A percentile compares a stretch with the other conserved stretches of the same genome.
phyloP scores from a whole-genome alignment of 2,888 invertebrate genomes.

The Luffia ferchaultella region DNA sequence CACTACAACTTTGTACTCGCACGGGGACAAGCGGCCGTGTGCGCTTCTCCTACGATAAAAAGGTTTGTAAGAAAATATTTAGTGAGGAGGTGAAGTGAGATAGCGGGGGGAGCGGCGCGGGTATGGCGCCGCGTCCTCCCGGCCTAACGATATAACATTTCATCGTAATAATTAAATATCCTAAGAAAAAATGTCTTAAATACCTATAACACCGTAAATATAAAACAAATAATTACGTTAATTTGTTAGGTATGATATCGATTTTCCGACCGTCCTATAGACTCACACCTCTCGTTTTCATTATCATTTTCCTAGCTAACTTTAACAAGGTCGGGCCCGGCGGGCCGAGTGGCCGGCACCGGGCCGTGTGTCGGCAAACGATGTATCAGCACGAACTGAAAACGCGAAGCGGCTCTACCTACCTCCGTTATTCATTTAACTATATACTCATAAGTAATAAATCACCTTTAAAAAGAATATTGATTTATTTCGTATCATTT shows the following conservation, averaged over 20 bases:
- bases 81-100: slow-evolving; percentile 61
- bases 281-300: slow-evolving; percentile 64
- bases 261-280: slow-evolving; percentile 60
- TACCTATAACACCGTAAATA: slow-evolving; percentile 67
- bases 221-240: slow-evolving; percentile 66
- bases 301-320: slow-evolving; percentile 68
- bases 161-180: slow-evolving; percentile 64
- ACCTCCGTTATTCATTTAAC: slow-evolving; percentile 61
- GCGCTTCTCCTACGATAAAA: slow-evolving; percentile 59
- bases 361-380: slow-evolving; percentile 24
- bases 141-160: slow-evolving; percentile 59
- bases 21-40: slow-evolving; percentile 60
- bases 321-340: slow-evolving; percentile 61
- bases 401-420: slow-evolving; percentile 45
- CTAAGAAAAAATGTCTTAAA: slow-evolving; percentile 67
- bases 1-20: slow-evolving; percentile 58
- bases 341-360: slow-evolving; percentile 25
- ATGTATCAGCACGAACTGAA: slow-evolving; percentile 45
- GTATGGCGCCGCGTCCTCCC: slow-evolving; percentile 37
- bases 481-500: slow-evolving; percentile 66
- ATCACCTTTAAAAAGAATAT: slow-evolving; percentile 65
- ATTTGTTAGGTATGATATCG: slow-evolving; percentile 66
- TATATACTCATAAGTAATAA: slow-evolving; percentile 65
- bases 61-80: slow-evolving; percentile 64
- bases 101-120: slow-evolving; percentile 25